Evolutionary conservation across 2,113 vertebrate species (phyloP).

Genomic region (Anhinga rufa): DNA sequence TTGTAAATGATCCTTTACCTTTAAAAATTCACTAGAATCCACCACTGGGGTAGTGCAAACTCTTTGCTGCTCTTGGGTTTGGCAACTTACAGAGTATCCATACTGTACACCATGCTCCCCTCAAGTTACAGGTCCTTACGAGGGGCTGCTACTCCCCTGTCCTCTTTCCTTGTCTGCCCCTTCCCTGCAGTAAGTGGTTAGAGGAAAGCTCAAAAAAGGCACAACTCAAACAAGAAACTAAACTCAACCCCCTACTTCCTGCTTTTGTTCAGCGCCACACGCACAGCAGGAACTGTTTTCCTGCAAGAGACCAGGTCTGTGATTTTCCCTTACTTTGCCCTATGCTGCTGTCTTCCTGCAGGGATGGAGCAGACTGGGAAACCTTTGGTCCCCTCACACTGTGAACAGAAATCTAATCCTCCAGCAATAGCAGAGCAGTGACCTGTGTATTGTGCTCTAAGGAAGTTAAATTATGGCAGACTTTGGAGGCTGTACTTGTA

Average conservation of each 20-base stretch:
- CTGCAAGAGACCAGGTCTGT: neutral
- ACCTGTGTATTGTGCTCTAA: neutral
- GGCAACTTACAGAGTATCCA: neutral
- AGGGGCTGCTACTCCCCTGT: neutral
- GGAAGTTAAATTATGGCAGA: neutral
- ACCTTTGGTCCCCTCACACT: neutral
- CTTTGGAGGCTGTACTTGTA: neutral
- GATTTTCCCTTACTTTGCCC: neutral
- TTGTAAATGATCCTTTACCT: neutral
- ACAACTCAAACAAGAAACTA: neutral
- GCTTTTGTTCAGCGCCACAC: neutral
- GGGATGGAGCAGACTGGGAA: neutral
- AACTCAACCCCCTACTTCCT: slow-evolving; percentile 1
- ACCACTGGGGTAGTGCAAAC: neutral
- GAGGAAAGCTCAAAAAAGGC: neutral
- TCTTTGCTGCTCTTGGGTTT: neutral
- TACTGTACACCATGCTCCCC: neutral
- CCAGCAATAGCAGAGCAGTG: neutral
- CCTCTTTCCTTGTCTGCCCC: neutral
- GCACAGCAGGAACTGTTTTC: neutral
- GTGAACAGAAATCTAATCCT: neutral
- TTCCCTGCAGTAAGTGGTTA: neutral
- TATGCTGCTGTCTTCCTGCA: neutral
- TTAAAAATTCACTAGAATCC: neutral
- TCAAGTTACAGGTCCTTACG: neutral